Percentiles rank a stretch among this genome's conserved stretches.
These are phyloP conservation scores for Diorhabda carinulata DNA, from an alignment of 1,140 invertebrate genomes.

Conservation along the genomic window DNA sequence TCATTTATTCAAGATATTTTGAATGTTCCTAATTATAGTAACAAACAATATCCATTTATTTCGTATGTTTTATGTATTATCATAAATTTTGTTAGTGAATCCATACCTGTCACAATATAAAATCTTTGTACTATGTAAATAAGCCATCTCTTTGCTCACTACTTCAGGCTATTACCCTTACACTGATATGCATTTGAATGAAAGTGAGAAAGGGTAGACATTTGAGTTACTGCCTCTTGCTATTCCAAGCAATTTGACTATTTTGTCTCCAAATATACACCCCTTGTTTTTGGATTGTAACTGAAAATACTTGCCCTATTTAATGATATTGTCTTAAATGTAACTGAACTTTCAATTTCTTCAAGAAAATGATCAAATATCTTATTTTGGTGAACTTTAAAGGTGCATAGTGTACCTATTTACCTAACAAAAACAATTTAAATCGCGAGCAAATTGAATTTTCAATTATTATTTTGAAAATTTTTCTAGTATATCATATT, in stretches of 20 bases:
- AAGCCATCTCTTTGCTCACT: slow-evolving; percentile 13
- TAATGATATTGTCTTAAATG: neutral
- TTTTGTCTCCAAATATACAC: neutral
- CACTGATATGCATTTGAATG: slow-evolving; percentile 20
- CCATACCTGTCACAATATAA: slow-evolving; percentile 1
- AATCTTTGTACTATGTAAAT: slow-evolving; percentile 19
- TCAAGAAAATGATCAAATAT: too few species aligned
- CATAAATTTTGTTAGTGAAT: neutral
- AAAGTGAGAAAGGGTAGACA: slow-evolving; percentile 7
- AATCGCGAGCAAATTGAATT: too few species aligned
- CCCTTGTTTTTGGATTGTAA: neutral
- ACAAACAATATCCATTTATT: too few species aligned
- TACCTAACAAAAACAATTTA: too few species aligned
- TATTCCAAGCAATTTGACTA: slow-evolving; percentile 1
- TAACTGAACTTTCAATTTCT: neutral
- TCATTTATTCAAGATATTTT: too few species aligned
- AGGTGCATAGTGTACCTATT: too few species aligned
- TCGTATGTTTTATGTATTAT: too few species aligned
- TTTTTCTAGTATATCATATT: too few species aligned
- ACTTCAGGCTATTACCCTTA: slow-evolving; percentile 14
- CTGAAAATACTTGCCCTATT: neutral
- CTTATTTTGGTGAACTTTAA: too few species aligned
- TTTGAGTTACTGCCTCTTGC: slow-evolving; percentile 13
- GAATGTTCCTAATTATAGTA: too few species aligned
- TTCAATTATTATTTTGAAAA: too few species aligned